A percentile compares a stretch with the other conserved stretches of the same genome.
phyloP scores from a whole-genome alignment of 2,888 invertebrate genomes.

The Bellardia bayeri region DNA sequence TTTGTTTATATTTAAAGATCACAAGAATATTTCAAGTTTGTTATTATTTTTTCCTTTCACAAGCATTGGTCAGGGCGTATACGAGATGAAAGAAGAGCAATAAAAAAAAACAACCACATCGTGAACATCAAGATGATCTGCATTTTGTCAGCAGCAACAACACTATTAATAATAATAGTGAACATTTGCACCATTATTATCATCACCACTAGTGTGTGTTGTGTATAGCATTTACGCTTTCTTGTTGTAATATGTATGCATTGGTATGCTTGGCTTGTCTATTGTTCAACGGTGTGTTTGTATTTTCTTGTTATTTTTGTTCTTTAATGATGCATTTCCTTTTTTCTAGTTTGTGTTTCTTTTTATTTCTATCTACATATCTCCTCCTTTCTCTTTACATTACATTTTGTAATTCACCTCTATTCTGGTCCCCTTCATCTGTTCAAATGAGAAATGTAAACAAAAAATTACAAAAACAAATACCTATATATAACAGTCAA shows the following conservation, averaged over 20 bases:
- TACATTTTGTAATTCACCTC: neutral
- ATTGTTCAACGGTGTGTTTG: constrained; percentile 30
- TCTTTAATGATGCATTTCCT: constrained; percentile 44
- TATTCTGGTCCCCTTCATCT: neutral
- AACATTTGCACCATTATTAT: constrained; percentile 45
- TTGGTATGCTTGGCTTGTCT: constrained; percentile 12
- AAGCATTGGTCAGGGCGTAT: constrained; percentile 36
- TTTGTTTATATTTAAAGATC: constrained; percentile 24
- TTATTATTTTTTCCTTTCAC: neutral
- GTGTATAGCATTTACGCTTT: constrained; percentile 16
- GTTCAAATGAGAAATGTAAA: constrained; percentile 37
- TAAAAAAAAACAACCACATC: constrained; percentile 28
- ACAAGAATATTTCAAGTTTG: neutral
- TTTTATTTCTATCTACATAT: neutral
- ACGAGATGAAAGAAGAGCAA: neutral
- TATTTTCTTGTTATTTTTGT: neutral
- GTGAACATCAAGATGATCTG: constrained; percentile 21
- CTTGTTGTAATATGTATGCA: neutral
- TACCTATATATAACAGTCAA: constrained; percentile 5
- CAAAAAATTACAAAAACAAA: constrained; percentile 26
- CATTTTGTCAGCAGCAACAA: constrained; percentile 26
- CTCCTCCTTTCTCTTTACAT: neutral
- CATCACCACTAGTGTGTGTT: neutral
- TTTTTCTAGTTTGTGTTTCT: constrained; percentile 1
- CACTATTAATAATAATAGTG: constrained; percentile 24